Evolutionary conservation across 1,140 invertebrate genomes (phyloP), one percentile per base, ranked within the genome.

Genomic region (Drosophila grimshawi): DNA sequence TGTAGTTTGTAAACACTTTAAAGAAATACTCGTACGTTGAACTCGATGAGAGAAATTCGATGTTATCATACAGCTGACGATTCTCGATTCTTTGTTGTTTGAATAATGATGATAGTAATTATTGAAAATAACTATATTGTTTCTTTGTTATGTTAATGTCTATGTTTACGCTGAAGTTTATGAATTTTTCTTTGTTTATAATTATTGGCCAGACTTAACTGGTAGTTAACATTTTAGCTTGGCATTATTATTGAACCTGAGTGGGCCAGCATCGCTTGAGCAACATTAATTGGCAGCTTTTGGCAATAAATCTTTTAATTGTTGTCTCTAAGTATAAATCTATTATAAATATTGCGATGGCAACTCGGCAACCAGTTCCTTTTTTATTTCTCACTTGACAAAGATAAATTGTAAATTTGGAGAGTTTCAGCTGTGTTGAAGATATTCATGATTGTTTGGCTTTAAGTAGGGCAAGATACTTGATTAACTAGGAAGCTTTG

Each of bases 181-280:
- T 52, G 5, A 6, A n/a, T 52, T 52, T 52, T n/a, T 32, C 49
- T 5, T 51, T 51, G 49, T 52, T 52, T 52, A 33, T 33, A 52
- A 52, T 11, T 19, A 5, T 6, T 32, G 30, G 3, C 19, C 2
- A 27, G 8, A n/a, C 27, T 56, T 41, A 30, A 35, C n/a, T 4
- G 39, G n/a, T 10, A 27, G 2, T 46, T 46, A 11, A 5, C 19
- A 5, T 11, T 46, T 5, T 27, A 3, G 27, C 0, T 7, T 29
- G 5, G 48, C 8, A 4, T 10, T 3, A 30, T 4, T 6, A 8
- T n/a, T 11, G 30, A 49, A 29, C 6, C n/a, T 35, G 32, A 49
- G 11, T 51, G 32, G 4, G 49, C 4, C n/a, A 33, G 30, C 49
- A 41, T 4, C n/a, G 46, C 19, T 32, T 45, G 4, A 46, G 19